Percentiles rank a stretch among this genome's conserved stretches.
Conservation (phyloP, 1,140 invertebrate genomes). For the Drosophila triauraria region DNA sequence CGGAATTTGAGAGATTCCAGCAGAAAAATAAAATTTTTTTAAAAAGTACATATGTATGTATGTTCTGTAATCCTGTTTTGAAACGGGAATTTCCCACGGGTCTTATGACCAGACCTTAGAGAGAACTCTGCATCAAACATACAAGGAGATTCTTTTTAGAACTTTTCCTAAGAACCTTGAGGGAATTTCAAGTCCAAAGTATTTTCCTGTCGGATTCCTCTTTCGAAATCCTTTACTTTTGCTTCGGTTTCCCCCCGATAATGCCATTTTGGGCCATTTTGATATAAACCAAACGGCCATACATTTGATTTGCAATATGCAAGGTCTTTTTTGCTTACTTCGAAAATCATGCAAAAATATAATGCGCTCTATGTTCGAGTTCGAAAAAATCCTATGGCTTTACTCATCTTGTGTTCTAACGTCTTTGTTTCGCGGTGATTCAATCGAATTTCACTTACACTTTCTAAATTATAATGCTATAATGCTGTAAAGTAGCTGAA, state of each 20-base stretch:
- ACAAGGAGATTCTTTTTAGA: neutral
- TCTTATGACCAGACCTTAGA: neutral
- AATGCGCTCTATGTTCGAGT: no score
- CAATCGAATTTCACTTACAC: no score
- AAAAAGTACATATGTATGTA: no score
- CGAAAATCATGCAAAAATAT: no score
- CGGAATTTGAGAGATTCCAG: neutral
- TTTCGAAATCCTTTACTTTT: neutral
- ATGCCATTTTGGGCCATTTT: no score
- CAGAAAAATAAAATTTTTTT: neutral
- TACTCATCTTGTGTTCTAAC: no score
- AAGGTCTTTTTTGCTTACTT: no score
- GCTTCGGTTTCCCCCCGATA: no score
- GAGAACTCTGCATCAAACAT: neutral
- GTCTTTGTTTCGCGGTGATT: no score
- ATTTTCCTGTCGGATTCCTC: neutral
- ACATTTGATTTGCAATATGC: no score
- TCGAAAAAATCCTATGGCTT: neutral
- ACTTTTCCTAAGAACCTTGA: neutral
- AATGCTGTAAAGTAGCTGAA: neutral
- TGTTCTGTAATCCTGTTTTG: neutral
- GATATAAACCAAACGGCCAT: no score
- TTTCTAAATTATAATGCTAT: neutral
- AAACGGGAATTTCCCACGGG: neutral
- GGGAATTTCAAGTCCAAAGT: neutral